A percentile compares a stretch with the other conserved stretches of the same genome.
Evolutionary conservation across 2,113 vertebrate genomes (phyloP).

Genomic region (Buteo buteo): DNA sequence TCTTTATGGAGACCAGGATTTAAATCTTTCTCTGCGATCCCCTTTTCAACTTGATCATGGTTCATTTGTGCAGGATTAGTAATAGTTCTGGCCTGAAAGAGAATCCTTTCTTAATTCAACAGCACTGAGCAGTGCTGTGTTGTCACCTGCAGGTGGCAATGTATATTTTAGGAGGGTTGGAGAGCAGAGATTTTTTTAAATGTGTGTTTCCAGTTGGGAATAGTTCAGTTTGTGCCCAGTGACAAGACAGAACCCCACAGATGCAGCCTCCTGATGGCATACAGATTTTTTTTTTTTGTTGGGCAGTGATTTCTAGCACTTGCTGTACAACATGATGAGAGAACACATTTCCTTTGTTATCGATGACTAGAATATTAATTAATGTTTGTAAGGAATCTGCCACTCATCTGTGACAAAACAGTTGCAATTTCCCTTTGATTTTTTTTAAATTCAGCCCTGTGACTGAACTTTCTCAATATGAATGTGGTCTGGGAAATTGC

Average conservation of each 20-base stretch:
- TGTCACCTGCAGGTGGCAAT: conserved; percentile 52
- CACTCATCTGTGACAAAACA: not conserved
- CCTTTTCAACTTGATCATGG: not conserved
- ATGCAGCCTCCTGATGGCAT: not conserved
- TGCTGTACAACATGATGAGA: not conserved
- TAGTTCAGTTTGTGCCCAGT: not conserved
- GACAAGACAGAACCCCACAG: not conserved
- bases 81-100: not conserved
- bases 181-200: not conserved
- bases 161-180: not conserved
- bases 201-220: not conserved
- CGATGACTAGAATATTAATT: not conserved
- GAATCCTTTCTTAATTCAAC: not conserved
- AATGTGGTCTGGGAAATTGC: not conserved
- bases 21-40: not conserved
- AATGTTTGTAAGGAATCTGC: not conserved
- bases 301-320: not conserved
- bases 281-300: not conserved
- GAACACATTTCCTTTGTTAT: not conserved
- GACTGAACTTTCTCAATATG: not conserved
- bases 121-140: not conserved
- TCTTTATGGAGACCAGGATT: not conserved
- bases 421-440: not conserved
- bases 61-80: not conserved
- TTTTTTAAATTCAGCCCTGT: not conserved